Base-by-base conservation (phyloP, 2,797 vertebrate species). In the Platalea minor region DNA sequence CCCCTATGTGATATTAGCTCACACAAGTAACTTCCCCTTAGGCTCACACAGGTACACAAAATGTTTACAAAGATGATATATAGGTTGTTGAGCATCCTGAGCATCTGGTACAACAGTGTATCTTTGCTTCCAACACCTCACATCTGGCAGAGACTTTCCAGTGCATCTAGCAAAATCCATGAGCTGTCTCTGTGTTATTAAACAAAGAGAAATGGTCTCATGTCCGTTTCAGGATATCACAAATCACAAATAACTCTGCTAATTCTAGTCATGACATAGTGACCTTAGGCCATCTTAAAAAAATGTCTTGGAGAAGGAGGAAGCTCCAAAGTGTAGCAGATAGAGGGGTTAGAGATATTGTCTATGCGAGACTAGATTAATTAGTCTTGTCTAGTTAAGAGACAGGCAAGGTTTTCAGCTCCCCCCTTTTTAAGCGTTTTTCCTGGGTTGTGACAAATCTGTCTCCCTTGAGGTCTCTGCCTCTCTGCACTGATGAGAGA, bases 331-430 rank as follows among this genome's bases (percentile, higher is more conserved):
- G 8, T 46, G 29, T 43, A 77, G 53, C 28, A 67, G 5, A 64
- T 88, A 56, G 45, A 88, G 73, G 43, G 11, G 1, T 78, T 51
- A 83, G 37, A 77, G 53, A 57, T 43, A 17, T 54, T 85, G 64
- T 24, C 60, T 39, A 13, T 0, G 0, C 60, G 45, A 46, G 0
- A 61, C 29, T 35, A 61, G 21, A 74, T 77, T 28, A 78, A 80
- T 48, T 57, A 50, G 7, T 35, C 31, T 54, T 74, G 50, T 74
- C 6, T 45, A 39, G 15, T 24, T 85, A 25, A 78, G 33, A 28
- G 21, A 79, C 7, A 63, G 28, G 3, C 17, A 57, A 9, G 17
- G 26, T 61, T 37, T 69, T 83, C 33, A 54, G 25, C 41, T 79
- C 25, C 7, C 15, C 3, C 10, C 4, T 63, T 90, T 61, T 83